These are phyloP conservation scores for Plutomurus gul DNA, from an alignment of 1,140 invertebrate species.

Conservation along the genomic window DNA sequence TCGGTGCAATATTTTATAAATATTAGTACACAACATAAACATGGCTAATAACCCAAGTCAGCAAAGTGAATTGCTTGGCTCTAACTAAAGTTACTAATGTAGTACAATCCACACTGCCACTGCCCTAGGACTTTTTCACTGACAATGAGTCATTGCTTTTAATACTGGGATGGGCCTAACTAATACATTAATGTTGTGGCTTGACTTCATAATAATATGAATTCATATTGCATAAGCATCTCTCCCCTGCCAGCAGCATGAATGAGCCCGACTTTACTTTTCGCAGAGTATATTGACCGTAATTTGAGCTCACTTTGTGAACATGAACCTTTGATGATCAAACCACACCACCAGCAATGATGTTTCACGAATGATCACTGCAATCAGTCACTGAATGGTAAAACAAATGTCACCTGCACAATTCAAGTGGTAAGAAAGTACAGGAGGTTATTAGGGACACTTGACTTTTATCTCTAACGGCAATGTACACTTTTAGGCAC, in stretches of 20 bases:
- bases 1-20: constrained; percentile 1
- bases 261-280: not conserved
- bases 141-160: constrained; percentile 23
- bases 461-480: too few species aligned
- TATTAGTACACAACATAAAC: constrained; percentile 12
- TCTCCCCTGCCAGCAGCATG: constrained; percentile 13
- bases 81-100: not conserved
- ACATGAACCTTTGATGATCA: not conserved
- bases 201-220: too few species aligned
- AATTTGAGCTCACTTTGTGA: not conserved
- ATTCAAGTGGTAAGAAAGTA: too few species aligned
- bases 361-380: too few species aligned
- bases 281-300: constrained; percentile 21
- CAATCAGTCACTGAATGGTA: too few species aligned
- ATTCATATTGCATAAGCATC: constrained; percentile 21
- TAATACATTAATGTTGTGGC: constrained; percentile 8
- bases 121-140: constrained; percentile 6
- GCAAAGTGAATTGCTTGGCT: constrained; percentile 2
- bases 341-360: too few species aligned
- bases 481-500: too few species aligned
- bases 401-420: too few species aligned
- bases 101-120: not conserved
- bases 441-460: too few species aligned
- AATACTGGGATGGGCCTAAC: constrained; percentile 23
- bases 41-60: not conserved